Percentiles rank a stretch among this genome's conserved stretches.
Conservation (phyloP, 2,113 vertebrate species). For the Poeciliopsis prolifica region DNA sequence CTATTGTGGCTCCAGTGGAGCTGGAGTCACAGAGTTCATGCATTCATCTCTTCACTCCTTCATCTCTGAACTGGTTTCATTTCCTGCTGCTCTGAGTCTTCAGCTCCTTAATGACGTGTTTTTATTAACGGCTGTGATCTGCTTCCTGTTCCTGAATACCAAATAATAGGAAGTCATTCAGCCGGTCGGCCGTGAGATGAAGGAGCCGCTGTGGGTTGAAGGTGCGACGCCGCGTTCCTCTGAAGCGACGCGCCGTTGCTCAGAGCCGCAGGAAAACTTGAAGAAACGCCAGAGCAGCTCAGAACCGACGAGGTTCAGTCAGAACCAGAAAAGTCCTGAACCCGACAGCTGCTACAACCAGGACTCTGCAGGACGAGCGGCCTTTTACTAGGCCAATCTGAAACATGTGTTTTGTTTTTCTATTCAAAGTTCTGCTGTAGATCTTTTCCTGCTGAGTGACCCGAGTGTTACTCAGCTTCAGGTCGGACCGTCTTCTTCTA, state of each 20-base stretch:
- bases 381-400: no score
- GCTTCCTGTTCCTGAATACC: background rate
- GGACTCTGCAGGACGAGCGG: no score
- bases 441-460: no score
- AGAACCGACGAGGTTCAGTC: no score
- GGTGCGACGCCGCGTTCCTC: no score
- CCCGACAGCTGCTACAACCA: no score
- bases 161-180: background rate
- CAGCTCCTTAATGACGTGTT: background rate
- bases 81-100: slow-evolving; percentile 10
- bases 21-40: slow-evolving; percentile 38
- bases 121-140: slow-evolving; percentile 6
- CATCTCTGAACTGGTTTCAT: slow-evolving; percentile 9
- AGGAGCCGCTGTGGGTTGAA: background rate
- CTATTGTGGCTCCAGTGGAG: slow-evolving; percentile 10
- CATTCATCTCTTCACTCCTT: slow-evolving; percentile 17
- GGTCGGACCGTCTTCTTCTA: no score
- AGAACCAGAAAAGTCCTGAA: background rate
- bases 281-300: no score
- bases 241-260: background rate
- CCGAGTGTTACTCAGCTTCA: no score
- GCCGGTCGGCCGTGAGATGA: background rate
- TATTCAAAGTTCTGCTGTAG: no score
- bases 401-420: no score
- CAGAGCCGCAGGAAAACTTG: background rate